phyloP scores from a whole-genome alignment of 2,888 invertebrate genomes.

The Leptopilina drosophilae region DNA sequence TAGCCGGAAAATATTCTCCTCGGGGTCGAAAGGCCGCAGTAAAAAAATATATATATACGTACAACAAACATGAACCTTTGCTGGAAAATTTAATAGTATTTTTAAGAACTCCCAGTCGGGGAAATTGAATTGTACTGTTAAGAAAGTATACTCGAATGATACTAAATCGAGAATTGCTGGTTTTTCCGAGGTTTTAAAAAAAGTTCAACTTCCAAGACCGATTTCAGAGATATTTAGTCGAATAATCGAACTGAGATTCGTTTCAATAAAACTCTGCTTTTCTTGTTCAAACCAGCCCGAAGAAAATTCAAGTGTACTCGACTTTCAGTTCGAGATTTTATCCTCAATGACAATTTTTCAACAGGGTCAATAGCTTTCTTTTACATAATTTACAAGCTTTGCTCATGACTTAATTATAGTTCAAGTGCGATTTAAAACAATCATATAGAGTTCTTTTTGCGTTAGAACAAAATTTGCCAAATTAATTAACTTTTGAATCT shows the following conservation, averaged over 20 bases:
- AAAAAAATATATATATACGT: not conserved
- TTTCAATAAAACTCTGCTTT: conserved; percentile 31
- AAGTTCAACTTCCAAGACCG: conserved; percentile 13
- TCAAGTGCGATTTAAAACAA: not conserved
- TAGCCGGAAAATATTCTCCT: conserved; percentile 54
- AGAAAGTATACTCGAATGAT: conserved; percentile 14
- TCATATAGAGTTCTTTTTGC: no score
- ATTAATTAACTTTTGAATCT: no score
- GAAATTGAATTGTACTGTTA: conserved; percentile 20
- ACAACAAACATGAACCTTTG: not conserved
- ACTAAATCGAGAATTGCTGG: conserved; percentile 15
- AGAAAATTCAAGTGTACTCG: conserved; percentile 27
- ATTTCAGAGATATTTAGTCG: conserved; percentile 19
- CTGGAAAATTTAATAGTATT: conserved; percentile 3
- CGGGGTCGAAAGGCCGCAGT: not conserved
- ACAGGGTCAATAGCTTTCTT: conserved; percentile 22
- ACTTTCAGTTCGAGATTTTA: not conserved
- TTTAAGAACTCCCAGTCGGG: conserved; percentile 12
- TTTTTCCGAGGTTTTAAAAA: conserved; percentile 7
- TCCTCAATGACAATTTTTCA: conserved; percentile 10
- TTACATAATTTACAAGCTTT: conserved; percentile 21
- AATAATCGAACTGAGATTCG: conserved; percentile 20
- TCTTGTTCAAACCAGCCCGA: conserved; percentile 23
- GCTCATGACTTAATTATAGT: conserved; percentile 27
- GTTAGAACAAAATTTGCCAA: no score